These are phyloP conservation scores for Tyrannus savana DNA, from an alignment of 2,113 vertebrate genomes.

Conservation along the genomic window DNA sequence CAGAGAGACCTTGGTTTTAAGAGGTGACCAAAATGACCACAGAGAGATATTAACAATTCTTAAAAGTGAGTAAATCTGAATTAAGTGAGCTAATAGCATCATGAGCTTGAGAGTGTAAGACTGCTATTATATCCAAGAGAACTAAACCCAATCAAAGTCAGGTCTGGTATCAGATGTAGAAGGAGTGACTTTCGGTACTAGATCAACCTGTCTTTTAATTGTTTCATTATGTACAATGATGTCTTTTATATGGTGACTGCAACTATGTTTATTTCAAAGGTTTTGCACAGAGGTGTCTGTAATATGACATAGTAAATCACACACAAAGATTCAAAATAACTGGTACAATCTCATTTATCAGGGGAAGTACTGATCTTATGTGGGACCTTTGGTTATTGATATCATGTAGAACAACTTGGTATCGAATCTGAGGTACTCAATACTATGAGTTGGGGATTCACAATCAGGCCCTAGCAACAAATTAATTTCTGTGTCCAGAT, in stretches of 20 bases:
- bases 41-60: slow-evolving; percentile 1
- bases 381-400: too few relatives aligned
- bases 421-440: too few relatives aligned
- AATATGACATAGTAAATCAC: not conserved
- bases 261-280: not conserved
- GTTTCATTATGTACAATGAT: not conserved
- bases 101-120: not conserved
- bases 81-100: not conserved
- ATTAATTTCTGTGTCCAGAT: not conserved
- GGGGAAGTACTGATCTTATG: too few relatives aligned
- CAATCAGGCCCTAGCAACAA: not conserved
- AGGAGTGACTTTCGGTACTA: not conserved
- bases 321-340: not conserved
- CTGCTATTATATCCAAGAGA: not conserved
- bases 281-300: not conserved
- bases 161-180: not conserved
- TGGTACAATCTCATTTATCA: not conserved
- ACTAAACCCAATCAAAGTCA: not conserved
- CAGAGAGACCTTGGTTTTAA: slow-evolving; percentile 1
- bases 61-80: slow-evolving; percentile 8
- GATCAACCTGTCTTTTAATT: not conserved
- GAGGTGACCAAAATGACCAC: not conserved
- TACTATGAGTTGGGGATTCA: not conserved
- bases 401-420: too few relatives aligned
- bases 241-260: not conserved